phyloP scores from a whole-genome alignment of 2,888 invertebrate genomes.

The Strigamia crassipes region DNA sequence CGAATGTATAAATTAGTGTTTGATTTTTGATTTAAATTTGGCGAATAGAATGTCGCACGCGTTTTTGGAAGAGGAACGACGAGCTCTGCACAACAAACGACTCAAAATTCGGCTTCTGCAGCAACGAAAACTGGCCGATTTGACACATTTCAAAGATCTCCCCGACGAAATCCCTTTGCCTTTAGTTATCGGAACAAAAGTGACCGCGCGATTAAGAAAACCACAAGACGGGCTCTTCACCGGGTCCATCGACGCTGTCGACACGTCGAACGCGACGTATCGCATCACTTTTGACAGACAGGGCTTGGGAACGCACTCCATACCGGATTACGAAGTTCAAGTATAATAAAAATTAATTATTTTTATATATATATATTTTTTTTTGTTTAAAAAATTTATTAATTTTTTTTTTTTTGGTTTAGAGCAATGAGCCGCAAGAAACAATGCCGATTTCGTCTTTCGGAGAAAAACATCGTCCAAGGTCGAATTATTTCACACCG shows the following conservation, averaged over 20 bases:
- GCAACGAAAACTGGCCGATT: constrained; percentile 75
- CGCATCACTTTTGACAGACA: constrained; percentile 91
- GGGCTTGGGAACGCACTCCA: constrained; percentile 91
- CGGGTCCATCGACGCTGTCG: constrained; percentile 92
- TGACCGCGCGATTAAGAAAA: constrained; percentile 77
- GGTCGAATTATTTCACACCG: constrained; percentile 56
- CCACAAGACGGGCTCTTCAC: constrained; percentile 96
- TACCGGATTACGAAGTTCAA: constrained; percentile 94
- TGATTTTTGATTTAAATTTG: constrained; percentile 11
- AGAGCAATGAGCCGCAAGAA: constrained; percentile 87
- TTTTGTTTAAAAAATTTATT: constrained; percentile 13
- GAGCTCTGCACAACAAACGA: constrained; percentile 85
- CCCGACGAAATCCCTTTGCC: constrained; percentile 94
- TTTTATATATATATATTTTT: constrained; percentile 5
- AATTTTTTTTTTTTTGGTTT: constrained; percentile 50
- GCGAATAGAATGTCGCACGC: constrained; percentile 64
- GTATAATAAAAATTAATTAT: constrained; percentile 54
- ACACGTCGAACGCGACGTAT: constrained; percentile 91
- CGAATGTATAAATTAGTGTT: no score
- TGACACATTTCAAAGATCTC: constrained; percentile 80
- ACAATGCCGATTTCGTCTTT: constrained; percentile 84
- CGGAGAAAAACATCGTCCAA: constrained; percentile 64
- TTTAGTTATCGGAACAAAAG: constrained; percentile 91
- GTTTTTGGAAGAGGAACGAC: constrained; percentile 93
- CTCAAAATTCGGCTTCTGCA: constrained; percentile 90